Conservation (phyloP, 2,113 vertebrate genomes). For the Paramormyrops kingsleyae region DNA sequence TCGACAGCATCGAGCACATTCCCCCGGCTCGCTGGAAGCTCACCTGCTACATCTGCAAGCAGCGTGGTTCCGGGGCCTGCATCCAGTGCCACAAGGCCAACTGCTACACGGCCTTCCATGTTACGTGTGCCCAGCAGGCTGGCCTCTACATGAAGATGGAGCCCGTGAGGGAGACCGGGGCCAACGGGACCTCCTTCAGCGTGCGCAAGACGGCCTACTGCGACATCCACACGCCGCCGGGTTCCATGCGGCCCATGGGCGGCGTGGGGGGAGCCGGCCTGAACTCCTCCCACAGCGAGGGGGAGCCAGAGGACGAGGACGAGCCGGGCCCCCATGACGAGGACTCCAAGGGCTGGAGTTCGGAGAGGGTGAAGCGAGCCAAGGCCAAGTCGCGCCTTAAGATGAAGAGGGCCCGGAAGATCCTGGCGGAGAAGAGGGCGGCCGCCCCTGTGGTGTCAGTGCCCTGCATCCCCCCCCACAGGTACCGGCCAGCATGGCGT, state of each 20-base stretch:
- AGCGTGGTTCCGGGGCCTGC: conserved; percentile 91
- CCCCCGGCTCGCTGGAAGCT: conserved; percentile 95
- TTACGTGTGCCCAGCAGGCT: conserved; percentile 95
- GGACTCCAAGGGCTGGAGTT: conserved; percentile 91
- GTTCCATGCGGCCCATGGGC: conserved; percentile 67
- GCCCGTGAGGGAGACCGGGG: conserved; percentile 88
- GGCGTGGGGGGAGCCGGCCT: conserved; percentile 58
- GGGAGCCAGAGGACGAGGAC: conserved; percentile 88
- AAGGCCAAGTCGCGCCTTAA: conserved; percentile 96
- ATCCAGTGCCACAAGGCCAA: conserved; percentile 99
- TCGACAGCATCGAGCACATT: conserved; percentile 98
- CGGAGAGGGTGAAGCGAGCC: conserved; percentile 90
- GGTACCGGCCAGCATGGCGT: conserved; percentile 52
- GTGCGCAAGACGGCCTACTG: conserved; percentile 98
- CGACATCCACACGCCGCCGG: conserved; percentile 92
- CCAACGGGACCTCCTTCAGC: conserved; percentile 92
- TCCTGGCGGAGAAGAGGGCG: conserved; percentile 90
- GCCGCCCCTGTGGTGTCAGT: conserved; percentile 93
- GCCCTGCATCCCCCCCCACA: conserved; percentile 93
- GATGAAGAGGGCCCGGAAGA: conserved; percentile 96
- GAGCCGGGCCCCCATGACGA: conserved; percentile 87
- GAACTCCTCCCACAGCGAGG: conserved; percentile 83
- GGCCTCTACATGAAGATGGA: conserved; percentile 99
- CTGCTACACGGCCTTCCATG: conserved; percentile 97
- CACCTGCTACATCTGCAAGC: conserved; percentile 98